Evolutionary conservation across 2,113 vertebrate genomes (phyloP).

Genomic region (Mobula hypostoma): DNA sequence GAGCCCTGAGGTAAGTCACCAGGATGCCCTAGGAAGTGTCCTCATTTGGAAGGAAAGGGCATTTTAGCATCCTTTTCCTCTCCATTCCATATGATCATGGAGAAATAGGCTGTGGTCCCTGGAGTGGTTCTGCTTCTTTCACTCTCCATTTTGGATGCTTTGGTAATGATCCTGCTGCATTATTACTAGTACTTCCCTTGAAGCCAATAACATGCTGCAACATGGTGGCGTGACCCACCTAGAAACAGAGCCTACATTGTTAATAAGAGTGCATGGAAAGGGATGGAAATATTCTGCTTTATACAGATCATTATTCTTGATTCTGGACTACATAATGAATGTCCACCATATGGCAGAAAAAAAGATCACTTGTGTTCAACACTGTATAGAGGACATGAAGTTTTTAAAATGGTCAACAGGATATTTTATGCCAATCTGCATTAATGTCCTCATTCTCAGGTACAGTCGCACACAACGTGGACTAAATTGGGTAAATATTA

Average conservation of each 20-base stretch:
- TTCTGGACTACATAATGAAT: neutral
- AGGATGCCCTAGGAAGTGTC: neutral
- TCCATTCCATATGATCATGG: neutral
- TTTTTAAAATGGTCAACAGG: neutral
- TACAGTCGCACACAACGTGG: neutral
- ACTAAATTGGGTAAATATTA: neutral
- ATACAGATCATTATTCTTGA: neutral
- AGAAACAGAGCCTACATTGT: neutral
- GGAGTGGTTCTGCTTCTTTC: neutral
- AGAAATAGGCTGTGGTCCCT: neutral
- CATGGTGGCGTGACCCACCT: neutral
- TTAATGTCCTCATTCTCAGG: neutral
- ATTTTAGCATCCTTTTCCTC: neutral
- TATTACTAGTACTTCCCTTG: neutral
- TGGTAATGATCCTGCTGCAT: neutral
- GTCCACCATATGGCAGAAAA: neutral
- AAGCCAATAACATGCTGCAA: neutral
- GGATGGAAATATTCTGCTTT: neutral
- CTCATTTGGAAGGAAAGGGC: neutral
- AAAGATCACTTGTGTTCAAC: neutral
- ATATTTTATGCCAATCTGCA: neutral
- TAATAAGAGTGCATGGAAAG: neutral
- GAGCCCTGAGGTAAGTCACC: neutral
- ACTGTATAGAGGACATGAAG: neutral
- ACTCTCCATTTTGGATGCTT: neutral